Base-by-base conservation (phyloP, 2,797 vertebrate species). In the Catharus ustulatus region DNA sequence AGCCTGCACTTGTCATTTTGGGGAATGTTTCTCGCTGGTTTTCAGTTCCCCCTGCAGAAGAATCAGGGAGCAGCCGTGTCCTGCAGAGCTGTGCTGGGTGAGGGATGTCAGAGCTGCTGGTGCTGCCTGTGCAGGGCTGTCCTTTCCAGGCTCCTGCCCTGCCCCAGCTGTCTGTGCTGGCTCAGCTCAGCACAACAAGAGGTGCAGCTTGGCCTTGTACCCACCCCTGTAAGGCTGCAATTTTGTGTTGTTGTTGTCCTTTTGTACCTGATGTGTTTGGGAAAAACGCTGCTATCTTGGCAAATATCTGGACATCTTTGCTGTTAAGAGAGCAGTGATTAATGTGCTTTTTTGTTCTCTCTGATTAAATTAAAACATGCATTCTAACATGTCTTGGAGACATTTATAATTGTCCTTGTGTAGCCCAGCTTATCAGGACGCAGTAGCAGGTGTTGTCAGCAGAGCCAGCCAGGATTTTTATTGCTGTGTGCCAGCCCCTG, bases 291-390 rank as follows among this genome's bases (percentile, higher is more conserved):
- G 87, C 34, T 93, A 93, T 96, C 94, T 94, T 96, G 96, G 95
- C 94, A 94, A 96, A 82, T 94, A 96, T 96, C 94, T 91, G 87
- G 85, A 86, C 91, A 61, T 92, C 76, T 94, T 93, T 84, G 73
- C 91, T 92, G 85, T 91, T 96, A 94, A 79, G 95, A 94, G 87
- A 95, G 83, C 92, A 51, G 87, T 96, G 94, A 96, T 96, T 96
- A 96, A 97, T 96, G 94, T 91, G 91, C 76, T 88, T 94, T 94
- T 97, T 95, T 96, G 84, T 92, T 96, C 89, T 40, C 79, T 92
- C 91, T 86, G 94, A 95, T 90, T 96, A 96, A 97, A 95, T 95
- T 94, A 96, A 91, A 96, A 96, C 85, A 69, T 86, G 91, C 89
- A 86, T 88, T 86, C 91, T 91, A 95, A 94, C 94, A 93, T 82